These are phyloP conservation scores for Phalacrocorax pelagicus DNA, from an alignment of 2,113 vertebrate species.

Conservation along the genomic window DNA sequence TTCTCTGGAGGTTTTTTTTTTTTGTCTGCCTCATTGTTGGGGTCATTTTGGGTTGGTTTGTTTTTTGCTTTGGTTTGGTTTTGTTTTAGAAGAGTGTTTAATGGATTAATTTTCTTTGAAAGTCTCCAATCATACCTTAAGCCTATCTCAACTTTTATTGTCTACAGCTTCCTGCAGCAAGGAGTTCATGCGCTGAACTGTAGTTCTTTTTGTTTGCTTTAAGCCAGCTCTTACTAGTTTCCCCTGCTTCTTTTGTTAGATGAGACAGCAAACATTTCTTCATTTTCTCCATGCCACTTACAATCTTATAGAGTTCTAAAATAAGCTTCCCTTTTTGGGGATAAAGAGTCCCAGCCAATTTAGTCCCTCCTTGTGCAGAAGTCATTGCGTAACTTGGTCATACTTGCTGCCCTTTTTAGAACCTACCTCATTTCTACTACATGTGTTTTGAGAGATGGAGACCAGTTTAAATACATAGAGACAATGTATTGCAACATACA, in stretches of 20 bases:
- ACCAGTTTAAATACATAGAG: not conserved
- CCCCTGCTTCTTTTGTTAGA: not conserved
- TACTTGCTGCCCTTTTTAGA: not conserved
- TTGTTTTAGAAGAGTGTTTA: not conserved
- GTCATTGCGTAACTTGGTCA: not conserved
- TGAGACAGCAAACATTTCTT: not conserved
- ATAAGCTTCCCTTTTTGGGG: not conserved
- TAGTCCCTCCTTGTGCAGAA: not conserved
- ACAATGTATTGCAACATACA: not conserved
- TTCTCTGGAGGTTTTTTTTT: not conserved
- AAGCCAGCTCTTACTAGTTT: not conserved
- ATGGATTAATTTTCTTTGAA: not conserved
- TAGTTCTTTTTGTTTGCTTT: not conserved
- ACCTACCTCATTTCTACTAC: not conserved
- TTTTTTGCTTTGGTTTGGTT: not conserved
- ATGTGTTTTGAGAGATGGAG: not conserved
- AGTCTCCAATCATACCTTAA: not conserved
- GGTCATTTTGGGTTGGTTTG: fast-evolving
- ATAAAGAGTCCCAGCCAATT: not conserved
- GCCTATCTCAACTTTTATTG: not conserved
- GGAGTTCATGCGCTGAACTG: not conserved
- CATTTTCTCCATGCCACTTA: not conserved
- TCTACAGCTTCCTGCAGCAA: not conserved
- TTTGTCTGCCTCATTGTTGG: not conserved
- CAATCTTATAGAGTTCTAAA: constrained; percentile 12